These are phyloP conservation scores for Lycocorax pyrrhopterus DNA, from an alignment of 2,113 vertebrate species.

Conservation along the genomic window DNA sequence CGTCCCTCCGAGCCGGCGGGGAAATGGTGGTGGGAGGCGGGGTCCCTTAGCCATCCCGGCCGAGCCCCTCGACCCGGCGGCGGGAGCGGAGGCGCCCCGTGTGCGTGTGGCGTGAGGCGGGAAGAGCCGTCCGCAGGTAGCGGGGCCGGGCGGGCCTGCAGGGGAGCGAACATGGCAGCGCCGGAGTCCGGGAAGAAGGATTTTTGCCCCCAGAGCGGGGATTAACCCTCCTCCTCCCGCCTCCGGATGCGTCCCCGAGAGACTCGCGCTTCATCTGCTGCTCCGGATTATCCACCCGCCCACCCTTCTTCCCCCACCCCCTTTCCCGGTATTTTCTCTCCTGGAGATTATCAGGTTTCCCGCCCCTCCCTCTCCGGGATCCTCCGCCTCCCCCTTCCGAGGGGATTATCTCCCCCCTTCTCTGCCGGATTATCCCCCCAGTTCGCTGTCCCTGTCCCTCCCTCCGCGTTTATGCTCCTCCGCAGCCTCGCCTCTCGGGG, in stretches of 20 bases:
- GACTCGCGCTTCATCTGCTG: background rate
- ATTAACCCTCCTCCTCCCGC: conserved; percentile 16
- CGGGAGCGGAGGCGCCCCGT: background rate
- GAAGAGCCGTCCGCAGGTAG: conserved; percentile 4
- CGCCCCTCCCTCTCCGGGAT: conserved; percentile 37
- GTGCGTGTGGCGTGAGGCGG: background rate
- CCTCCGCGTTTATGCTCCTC: background rate
- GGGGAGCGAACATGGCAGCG: conserved; percentile 11
- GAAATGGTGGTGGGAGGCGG: background rate
- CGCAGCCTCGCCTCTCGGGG: background rate
- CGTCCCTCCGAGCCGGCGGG: background rate
- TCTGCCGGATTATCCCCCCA: conserved; percentile 1
- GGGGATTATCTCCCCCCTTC: conserved; percentile 31
- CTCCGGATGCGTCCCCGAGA: background rate
- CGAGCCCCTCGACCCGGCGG: background rate
- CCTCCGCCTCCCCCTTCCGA: background rate
- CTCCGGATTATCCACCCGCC: conserved; percentile 32
- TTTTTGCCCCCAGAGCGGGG: background rate
- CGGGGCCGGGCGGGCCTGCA: background rate
- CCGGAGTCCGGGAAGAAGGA: background rate
- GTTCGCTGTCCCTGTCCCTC: background rate
- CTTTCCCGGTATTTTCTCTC: conserved; percentile 30
- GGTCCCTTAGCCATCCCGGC: background rate
- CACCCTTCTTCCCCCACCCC: background rate
- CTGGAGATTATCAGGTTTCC: conserved; percentile 51